Base-by-base conservation (phyloP, 1,140 invertebrate species). In the Macrotrachela quadricornifera region DNA sequence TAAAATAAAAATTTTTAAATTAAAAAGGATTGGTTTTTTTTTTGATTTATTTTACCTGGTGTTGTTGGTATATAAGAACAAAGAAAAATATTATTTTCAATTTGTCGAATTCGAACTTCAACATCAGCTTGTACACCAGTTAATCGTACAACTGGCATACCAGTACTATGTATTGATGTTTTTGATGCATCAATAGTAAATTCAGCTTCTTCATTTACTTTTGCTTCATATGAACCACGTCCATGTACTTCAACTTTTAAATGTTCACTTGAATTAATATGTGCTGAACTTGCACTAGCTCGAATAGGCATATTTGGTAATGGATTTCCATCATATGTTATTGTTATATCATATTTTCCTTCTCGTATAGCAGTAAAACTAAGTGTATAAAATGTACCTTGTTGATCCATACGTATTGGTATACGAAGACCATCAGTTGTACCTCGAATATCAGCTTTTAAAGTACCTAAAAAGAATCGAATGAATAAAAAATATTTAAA, bases 181-280 rank as follows among this genome's bases (percentile, higher is more conserved):
- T 86, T 80, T 16, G 83, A 85, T 6, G 85, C 90, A 70, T 97
- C 88, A 59, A 97, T 86, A 21, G 84, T 83, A 67, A 99, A 97
- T 63, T 90, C 83, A 1, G 87, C 80, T 61, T 81, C 79, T 64
- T 91, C 83, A 16, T 84, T 79, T 59, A 85, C 78, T 61, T 82
- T 77, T 14, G 88, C 81, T 56, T 82, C 76, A 36, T 86, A 85
- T 30, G 96, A 69, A 0, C 91, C 92, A 54, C 82, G 77, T 8
- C 92, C 92, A 37, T 46, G 49, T 42, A 18, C 39, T 30, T 47
- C 48, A 44, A 49, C 36, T 45, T 39, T 16, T 16, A 30, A 45
- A 6, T 58, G 41, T 64, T 62, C 15, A 66, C 62, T 54, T 68
- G 66, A 51, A 55, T 64, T 40, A 59, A 57, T 51, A 30, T 2